Base-by-base conservation (phyloP, 1,140 invertebrate genomes). In the Drosophila novamexicana region DNA sequence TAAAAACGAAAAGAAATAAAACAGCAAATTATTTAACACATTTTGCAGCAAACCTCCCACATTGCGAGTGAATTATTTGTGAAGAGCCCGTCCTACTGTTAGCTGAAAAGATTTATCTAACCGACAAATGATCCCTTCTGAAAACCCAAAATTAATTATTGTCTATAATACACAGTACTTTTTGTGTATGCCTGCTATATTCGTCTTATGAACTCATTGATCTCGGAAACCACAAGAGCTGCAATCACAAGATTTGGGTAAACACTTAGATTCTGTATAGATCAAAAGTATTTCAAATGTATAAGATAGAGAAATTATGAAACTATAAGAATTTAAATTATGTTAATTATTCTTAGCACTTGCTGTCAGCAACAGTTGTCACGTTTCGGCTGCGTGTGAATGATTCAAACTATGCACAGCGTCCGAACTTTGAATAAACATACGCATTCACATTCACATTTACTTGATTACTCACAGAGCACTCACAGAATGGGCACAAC, bases 401-500 rank as follows among this genome's bases (percentile, higher is more conserved):
- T 49, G 47, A 49, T 49, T 49, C 10, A 49, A 49, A 9, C 47
- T 29, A 49, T 49, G 47, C 47, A 10, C 47, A 12, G 16, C 22
- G 47, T 49, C 47, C 47, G 47, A 29, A 29, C 47, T 45, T 10
- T 16, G 7, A 45, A 45, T n/a, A 16, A n/a, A 47, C 16, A 47
- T 42, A 16, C 14, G 8, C 16, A 47, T 47, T 47, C 18, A 52
- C 22, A 58, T 53, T 73, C 67, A 53, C 58, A 69, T 39, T 68
- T 50, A 63, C 66, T 69, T 59, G 81, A 83, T 84, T 83, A 85
- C 78, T 81, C 78, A 75, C 62, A 62, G 53, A 77, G 53, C 66
- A 75, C 58, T 70, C 66, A 70, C 58, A 58, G 72, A 75, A 83
- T 75, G 75, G 70, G 79, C 77, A 77, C 77, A 77, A 22, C 12